Base-by-base conservation (phyloP, 23 tunicate species). In the Diplosoma virens region DNA sequence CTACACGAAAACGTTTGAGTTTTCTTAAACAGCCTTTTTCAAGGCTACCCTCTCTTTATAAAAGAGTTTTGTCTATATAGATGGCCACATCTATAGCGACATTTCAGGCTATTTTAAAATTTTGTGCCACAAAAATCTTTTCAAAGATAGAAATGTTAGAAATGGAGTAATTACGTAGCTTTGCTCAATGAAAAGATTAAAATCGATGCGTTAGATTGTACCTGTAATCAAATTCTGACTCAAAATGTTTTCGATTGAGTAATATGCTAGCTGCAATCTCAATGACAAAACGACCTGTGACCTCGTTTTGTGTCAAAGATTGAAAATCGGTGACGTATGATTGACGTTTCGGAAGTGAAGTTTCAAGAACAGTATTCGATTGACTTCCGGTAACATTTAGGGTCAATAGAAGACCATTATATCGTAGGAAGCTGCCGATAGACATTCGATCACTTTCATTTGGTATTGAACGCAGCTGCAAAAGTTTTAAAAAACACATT, bases 251-350 rank as follows among this genome's bases (percentile, higher is more conserved):
- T 36, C 93, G 31, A 48, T 86, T 86, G 29, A 86, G 35, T 14
- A 46, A 23, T 0, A 75, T 69, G 4, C 84, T 55, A 1, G 85
- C 81, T 22, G 37, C 41, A 21, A 58, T 45, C 37, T 86, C 93
- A 9, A 86, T 47, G 46, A 86, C 93, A 63, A 71, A 79, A 14
- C 76, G 55, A 0, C 84, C 93, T 1, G 29, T n/a, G 21, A 86
- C 77, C 30, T 84, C 58, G 11, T 66, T 83, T 11, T 79, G 61
- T 0, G 74, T 34, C 26, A 73, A 0, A 58, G 2, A 29, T 21
- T 65, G 70, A 48, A 86, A 73, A 73, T 86, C 93, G 3, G 17
- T 17, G 21, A 79, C 54, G 48, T 56, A 73, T 3, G 75, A 29
- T 25, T 73, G 64, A 0, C 66, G 58, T 3, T 47, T 28, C 7